Percentiles rank a stretch among this genome's conserved stretches.
phyloP scores from a whole-genome alignment of 2,888 invertebrate species.

The Steinernema carpocapsae region DNA sequence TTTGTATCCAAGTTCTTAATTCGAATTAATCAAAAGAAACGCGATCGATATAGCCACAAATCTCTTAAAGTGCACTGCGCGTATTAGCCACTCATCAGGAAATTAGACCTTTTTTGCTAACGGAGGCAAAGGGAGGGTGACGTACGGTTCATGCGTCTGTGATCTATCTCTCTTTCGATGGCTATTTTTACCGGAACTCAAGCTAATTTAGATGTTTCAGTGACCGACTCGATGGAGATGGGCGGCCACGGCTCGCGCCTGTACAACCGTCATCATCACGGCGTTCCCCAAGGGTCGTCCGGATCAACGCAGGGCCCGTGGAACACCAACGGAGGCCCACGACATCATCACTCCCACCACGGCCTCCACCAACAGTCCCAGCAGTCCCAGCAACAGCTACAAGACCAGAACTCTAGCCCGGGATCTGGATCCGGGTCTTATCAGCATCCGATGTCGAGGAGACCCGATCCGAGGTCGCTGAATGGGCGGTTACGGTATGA shows the following conservation, averaged over 20 bases:
- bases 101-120: background rate
- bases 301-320: background rate
- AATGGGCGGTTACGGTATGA: constrained; percentile 52
- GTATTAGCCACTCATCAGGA: constrained; percentile 11
- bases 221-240: constrained; percentile 16
- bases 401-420: constrained; percentile 24
- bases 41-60: background rate
- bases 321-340: background rate
- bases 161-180: no score
- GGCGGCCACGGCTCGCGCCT: constrained; percentile 16
- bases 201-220: background rate
- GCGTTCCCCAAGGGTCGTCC: background rate
- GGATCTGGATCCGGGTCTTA: constrained; percentile 20
- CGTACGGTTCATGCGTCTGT: no score
- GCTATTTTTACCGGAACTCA: no score
- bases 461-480: constrained; percentile 49
- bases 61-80: background rate
- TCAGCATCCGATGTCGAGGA: constrained; percentile 1
- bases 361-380: no score
- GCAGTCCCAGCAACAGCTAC: background rate
- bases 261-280: constrained; percentile 9
- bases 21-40: background rate
- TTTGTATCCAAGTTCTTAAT: background rate
- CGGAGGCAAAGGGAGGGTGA: no score
- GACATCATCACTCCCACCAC: background rate